A percentile compares a stretch with the other conserved stretches of the same genome.
Evolutionary conservation across 2,888 invertebrate genomes (phyloP).

Genomic region (Bellardia pandia): DNA sequence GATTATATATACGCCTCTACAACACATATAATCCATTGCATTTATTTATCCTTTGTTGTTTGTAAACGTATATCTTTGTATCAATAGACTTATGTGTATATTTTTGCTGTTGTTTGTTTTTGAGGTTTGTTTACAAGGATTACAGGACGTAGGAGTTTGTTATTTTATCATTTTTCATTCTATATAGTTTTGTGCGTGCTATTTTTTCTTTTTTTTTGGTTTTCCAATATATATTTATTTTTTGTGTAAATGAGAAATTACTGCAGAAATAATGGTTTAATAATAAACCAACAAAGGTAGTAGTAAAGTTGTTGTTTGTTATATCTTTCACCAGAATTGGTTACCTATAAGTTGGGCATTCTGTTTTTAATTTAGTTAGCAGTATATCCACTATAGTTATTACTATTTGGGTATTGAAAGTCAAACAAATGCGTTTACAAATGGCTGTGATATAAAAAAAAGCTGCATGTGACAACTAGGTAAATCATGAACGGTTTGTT

Average conservation of each 20-base stretch:
- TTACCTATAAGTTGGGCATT: too few species aligned
- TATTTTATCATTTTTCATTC: constrained; percentile 64
- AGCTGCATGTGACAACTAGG: too few species aligned
- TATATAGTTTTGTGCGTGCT: constrained; percentile 22
- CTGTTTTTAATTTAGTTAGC: too few species aligned
- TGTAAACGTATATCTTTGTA: not conserved
- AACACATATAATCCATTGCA: constrained; percentile 23
- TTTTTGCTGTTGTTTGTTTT: not conserved
- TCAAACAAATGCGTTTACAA: too few species aligned
- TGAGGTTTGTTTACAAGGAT: constrained; percentile 14
- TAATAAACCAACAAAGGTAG: not conserved
- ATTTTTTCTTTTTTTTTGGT: not conserved
- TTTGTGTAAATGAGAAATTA: constrained; percentile 17
- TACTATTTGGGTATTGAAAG: too few species aligned
- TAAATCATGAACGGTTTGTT: too few species aligned
- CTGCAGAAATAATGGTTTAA: constrained; percentile 36
- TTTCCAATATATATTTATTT: not conserved
- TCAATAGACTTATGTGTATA: not conserved
- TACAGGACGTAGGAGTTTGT: constrained; percentile 20
- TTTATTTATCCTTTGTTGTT: constrained; percentile 38
- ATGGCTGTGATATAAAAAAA: too few species aligned
- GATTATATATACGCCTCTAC: constrained; percentile 51
- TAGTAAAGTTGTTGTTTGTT: not conserved
- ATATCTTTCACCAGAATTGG: too few species aligned
- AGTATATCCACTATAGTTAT: too few species aligned